Evolutionary conservation across 35 echinoderm and acorn worm species (phyloP).

Genomic region (Hemicentrotus pulcherrimus): DNA sequence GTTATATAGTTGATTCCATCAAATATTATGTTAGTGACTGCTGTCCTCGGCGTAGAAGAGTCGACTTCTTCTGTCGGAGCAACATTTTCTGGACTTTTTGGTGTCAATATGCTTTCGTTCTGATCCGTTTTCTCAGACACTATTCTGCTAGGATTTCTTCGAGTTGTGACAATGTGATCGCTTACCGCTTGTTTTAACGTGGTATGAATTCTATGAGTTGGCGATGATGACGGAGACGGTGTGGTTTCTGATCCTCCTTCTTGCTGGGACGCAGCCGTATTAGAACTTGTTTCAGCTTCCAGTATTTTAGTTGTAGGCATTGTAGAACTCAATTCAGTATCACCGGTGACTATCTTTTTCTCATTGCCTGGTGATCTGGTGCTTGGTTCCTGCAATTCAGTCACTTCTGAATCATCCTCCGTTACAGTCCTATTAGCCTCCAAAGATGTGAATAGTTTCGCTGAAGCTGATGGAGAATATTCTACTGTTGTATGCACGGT

Average conservation of each 20-base stretch:
- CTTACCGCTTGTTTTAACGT: not conserved
- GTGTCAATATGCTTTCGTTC: not conserved
- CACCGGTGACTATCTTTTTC: not conserved
- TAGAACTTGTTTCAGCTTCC: not conserved
- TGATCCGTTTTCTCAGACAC: not conserved
- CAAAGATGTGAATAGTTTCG: slow-evolving; percentile 22
- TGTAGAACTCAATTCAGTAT: not conserved
- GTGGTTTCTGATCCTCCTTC: not conserved
- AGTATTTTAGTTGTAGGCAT: not conserved
- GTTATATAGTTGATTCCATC: slow-evolving; percentile 7
- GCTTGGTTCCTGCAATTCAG: slow-evolving; percentile 14
- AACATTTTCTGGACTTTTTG: not conserved
- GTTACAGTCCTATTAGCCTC: not conserved
- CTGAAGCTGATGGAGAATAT: not conserved
- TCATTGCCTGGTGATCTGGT: not conserved
- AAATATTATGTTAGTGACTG: not conserved
- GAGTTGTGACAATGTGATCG: not conserved
- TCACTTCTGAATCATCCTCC: not conserved
- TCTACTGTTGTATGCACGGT: not conserved
- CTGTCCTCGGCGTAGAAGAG: not conserved
- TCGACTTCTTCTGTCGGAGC: not conserved
- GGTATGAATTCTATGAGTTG: not conserved
- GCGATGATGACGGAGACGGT: not conserved
- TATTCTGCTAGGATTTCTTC: not conserved
- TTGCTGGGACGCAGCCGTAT: not conserved